Evolutionary conservation across 2,797 vertebrate species (phyloP).

Genomic region (Lacerta agilis): DNA sequence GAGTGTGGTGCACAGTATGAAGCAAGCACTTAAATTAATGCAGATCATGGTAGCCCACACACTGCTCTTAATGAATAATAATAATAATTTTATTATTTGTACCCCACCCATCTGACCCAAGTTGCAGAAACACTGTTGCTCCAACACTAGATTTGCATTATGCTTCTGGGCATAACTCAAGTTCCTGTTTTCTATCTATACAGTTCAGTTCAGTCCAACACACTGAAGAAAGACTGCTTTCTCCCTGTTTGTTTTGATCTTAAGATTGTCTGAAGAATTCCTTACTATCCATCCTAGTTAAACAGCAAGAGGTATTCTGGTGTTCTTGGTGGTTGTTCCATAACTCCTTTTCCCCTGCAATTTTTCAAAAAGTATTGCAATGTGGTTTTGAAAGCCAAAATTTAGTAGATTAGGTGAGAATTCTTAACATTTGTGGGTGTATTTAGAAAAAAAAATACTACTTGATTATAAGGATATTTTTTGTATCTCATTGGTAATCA

Average conservation of each 20-base stretch:
- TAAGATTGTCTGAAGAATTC: background rate
- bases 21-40: background rate
- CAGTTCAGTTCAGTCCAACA: background rate
- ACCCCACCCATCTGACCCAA: background rate
- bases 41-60: background rate
- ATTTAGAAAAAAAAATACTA: background rate
- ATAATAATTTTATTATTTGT: no score
- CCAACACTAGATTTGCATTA: background rate
- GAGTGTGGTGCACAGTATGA: background rate
- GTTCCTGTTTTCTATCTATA: no score
- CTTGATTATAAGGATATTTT: background rate
- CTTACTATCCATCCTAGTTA: background rate
- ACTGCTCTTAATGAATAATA: background rate
- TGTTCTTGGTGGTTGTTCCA: background rate
- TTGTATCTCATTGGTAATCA: background rate
- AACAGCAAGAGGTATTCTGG: background rate
- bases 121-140: background rate
- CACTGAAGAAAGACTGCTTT: no score
- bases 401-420: background rate
- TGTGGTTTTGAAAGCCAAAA: background rate
- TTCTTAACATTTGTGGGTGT: background rate
- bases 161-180: background rate
- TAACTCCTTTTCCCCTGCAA: background rate
- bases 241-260: background rate
- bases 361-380: background rate